These are phyloP conservation scores for Lycodopsis pacificus DNA, from an alignment of 2,797 vertebrate species.

Conservation along the genomic window DNA sequence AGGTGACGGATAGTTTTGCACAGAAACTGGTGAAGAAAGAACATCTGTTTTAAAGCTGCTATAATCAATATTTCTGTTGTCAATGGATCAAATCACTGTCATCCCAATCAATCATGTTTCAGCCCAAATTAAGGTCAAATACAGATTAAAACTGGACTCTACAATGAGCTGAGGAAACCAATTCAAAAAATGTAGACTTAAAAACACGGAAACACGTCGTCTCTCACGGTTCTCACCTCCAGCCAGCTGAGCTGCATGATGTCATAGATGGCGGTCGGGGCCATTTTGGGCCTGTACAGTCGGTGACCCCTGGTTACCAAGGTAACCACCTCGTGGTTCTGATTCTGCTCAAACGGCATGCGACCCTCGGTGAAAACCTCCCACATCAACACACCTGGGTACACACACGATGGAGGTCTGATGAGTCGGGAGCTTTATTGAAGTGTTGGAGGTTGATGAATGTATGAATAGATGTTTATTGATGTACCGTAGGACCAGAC, in stretches of 20 bases:
- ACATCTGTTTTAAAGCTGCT: too few relatives aligned
- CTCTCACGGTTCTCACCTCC: constrained; percentile 80
- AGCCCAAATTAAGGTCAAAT: too few relatives aligned
- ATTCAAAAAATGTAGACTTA: neutral
- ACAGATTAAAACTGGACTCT: too few relatives aligned
- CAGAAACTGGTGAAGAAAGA: too few relatives aligned
- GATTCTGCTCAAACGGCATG: constrained; percentile 92
- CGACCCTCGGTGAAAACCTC: constrained; percentile 94
- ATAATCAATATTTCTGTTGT: too few relatives aligned
- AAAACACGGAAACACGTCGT: neutral
- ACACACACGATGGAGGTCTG: neutral
- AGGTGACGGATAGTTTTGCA: too few relatives aligned
- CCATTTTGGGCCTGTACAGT: constrained; percentile 88
- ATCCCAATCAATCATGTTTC: too few relatives aligned
- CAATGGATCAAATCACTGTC: too few relatives aligned
- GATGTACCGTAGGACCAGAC: constrained; percentile 93
- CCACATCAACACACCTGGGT: constrained; percentile 95
- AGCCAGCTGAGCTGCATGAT: constrained; percentile 93
- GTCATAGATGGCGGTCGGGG: constrained; percentile 85
- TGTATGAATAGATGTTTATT: neutral
- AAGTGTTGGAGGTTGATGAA: neutral
- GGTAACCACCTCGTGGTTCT: constrained; percentile 93
- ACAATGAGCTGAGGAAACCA: too few relatives aligned
- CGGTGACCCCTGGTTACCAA: constrained; percentile 91
- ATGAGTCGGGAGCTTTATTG: neutral